Conservation (phyloP, 2,888 invertebrate genomes). For the Drosophila nigricruria region DNA sequence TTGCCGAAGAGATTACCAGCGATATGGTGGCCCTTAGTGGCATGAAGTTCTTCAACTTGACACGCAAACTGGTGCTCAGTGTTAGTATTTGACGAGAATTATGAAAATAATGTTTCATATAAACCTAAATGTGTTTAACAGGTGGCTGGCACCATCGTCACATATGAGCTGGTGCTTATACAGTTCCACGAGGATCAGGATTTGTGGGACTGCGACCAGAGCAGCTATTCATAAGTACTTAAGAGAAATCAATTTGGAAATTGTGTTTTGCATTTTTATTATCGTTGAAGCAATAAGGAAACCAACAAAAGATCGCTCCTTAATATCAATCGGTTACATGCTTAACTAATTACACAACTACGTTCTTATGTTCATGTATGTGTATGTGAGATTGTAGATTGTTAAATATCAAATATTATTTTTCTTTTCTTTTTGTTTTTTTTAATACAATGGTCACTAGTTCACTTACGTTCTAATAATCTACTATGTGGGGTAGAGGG, state of each 20-base stretch:
- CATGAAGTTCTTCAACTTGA: conserved; percentile 85
- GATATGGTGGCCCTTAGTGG: conserved; percentile 84
- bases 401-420: conserved; percentile 61
- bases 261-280: conserved; percentile 64
- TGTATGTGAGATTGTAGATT: conserved; percentile 64
- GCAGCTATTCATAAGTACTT: conserved; percentile 51
- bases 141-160: conserved; percentile 88
- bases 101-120: neutral
- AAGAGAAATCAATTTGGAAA: conserved; percentile 36
- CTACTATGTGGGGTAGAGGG: conserved; percentile 33
- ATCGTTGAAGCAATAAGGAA: conserved; percentile 75
- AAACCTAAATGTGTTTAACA: conserved; percentile 50
- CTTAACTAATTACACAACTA: conserved; percentile 68
- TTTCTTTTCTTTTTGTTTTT: conserved; percentile 1
- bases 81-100: conserved; percentile 58
- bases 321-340: conserved; percentile 78
- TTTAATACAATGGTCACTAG: conserved; percentile 60
- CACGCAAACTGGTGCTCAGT: conserved; percentile 83
- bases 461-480: conserved; percentile 53
- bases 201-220: conserved; percentile 75
- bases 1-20: conserved; percentile 83
- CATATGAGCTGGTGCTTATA: conserved; percentile 87
- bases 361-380: conserved; percentile 54
- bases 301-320: conserved; percentile 78
- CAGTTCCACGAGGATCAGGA: conserved; percentile 86